phyloP scores from a whole-genome alignment of 1,140 invertebrate genomes.

The Papilio aristodemus region DNA sequence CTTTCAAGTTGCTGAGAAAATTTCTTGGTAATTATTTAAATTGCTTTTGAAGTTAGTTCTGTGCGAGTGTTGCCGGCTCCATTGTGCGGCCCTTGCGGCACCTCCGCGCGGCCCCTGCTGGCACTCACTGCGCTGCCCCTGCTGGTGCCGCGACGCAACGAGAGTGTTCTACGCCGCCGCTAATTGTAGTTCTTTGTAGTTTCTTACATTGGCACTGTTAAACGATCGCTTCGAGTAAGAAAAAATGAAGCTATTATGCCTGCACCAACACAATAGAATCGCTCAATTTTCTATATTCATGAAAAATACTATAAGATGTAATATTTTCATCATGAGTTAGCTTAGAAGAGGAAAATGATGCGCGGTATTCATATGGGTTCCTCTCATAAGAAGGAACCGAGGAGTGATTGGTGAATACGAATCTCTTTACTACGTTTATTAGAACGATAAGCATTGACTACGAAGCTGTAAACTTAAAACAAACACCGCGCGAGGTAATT shows the following conservation, averaged over 20 bases:
- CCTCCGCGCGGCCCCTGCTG: not conserved
- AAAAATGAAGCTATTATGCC: slow-evolving; percentile 16
- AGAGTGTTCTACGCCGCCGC: not conserved
- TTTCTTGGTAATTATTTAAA: slow-evolving; percentile 30
- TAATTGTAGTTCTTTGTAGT: slow-evolving; percentile 11
- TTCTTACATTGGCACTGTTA: slow-evolving; percentile 11
- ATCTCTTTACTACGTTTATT: not conserved
- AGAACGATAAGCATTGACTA: not conserved
- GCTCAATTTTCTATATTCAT: not conserved
- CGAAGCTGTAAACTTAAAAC: too few relatives aligned
- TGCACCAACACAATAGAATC: not conserved
- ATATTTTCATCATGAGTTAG: not conserved
- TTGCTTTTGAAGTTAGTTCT: slow-evolving; percentile 29
- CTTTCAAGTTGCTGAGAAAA: slow-evolving; percentile 25
- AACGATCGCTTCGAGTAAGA: slow-evolving; percentile 9
- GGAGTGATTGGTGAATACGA: not conserved
- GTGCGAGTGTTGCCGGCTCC: not conserved
- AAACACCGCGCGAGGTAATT: too few relatives aligned
- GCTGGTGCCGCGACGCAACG: not conserved
- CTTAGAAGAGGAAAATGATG: not conserved
- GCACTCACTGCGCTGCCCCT: not conserved
- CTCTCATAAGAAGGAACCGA: not conserved
- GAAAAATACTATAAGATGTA: not conserved
- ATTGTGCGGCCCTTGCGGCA: slow-evolving; percentile 14
- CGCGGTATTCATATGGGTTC: too few relatives aligned